Evolutionary conservation across 2,888 invertebrate genomes (phyloP), one percentile per base, ranked within the genome.

Genomic region (Pandemis cinnamomeana): DNA sequence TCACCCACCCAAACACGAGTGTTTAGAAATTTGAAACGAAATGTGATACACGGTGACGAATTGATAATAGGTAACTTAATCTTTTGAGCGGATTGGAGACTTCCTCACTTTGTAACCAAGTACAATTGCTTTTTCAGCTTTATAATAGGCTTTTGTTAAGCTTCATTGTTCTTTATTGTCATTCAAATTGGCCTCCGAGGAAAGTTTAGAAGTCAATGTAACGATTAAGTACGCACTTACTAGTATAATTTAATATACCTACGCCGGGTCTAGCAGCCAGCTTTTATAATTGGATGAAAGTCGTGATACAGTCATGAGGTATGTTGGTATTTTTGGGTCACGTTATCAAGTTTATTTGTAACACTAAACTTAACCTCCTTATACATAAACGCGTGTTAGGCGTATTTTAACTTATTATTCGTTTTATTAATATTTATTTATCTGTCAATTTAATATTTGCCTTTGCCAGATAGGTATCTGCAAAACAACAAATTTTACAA

Each of bases 81-180:
- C 67, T 68, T 44, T 51, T 70, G 46, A 70, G 62, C 61, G 70
- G 62, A 62, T 70, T 62, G 20, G 51, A 15, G 46, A 62, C 70
- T 70, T 62, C 53, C 70, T 62, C 15, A 61, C 61, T 41, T 70
- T 62, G 69, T 69, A 41, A 51, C 60, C 20, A 13, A 69, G 10
- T 53, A 62, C 70, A 70, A 70, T 70, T 20, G 41, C 62, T 46
- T 62, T 58, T 51, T 41, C 67, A 20, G 41, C 48, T 11, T 13
- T 68, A 68, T 67, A 58, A 67, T 67, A 58, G 55, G 20, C 62
- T 13, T 62, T 70, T 41, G 62, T 70, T 70, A 46, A 8, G 48
- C 46, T 60, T 46, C 62, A 42, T 70, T 70, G 70, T 62, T 42
- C 27, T 36, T 60, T 36, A n/a, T 70, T 62, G 62, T 70, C 51